Conservation (phyloP, 2,797 vertebrate species). For the Platyrinchus mystaceus region DNA sequence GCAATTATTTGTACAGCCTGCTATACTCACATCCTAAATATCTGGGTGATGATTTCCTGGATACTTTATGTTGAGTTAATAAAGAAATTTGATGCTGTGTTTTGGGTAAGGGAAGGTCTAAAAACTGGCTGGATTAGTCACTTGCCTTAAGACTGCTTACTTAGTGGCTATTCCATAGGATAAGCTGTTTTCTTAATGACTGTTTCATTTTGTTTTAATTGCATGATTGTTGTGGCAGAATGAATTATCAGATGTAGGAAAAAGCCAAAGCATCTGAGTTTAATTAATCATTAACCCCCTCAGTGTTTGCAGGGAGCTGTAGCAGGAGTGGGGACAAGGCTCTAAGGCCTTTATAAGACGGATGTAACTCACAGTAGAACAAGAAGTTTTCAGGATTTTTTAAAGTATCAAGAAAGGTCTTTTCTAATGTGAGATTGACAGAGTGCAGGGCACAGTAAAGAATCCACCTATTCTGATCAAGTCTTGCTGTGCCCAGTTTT, state of each 20-base stretch:
- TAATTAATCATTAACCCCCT: background rate
- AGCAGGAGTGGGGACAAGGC: background rate
- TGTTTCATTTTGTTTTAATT: slow-evolving; percentile 10
- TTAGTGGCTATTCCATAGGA: background rate
- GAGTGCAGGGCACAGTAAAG: background rate
- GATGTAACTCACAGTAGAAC: background rate
- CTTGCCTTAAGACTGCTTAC: background rate
- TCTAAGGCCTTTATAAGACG: background rate
- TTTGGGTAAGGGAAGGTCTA: background rate
- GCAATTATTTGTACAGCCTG: background rate
- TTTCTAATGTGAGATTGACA: background rate
- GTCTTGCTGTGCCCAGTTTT: background rate
- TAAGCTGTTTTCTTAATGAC: background rate
- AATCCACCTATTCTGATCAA: background rate
- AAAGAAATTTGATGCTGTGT: background rate
- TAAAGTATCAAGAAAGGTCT: background rate
- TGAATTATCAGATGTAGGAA: background rate
- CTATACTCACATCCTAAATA: slow-evolving; percentile 2
- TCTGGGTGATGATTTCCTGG: slow-evolving; percentile 33
- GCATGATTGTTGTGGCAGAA: background rate
- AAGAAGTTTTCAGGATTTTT: background rate
- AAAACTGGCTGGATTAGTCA: background rate
- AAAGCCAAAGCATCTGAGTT: background rate
- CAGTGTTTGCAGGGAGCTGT: background rate
- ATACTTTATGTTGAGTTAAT: slow-evolving; percentile 11